These are phyloP conservation scores for Prunella himalayana DNA, from an alignment of 2,113 vertebrate species.

Conservation along the genomic window DNA sequence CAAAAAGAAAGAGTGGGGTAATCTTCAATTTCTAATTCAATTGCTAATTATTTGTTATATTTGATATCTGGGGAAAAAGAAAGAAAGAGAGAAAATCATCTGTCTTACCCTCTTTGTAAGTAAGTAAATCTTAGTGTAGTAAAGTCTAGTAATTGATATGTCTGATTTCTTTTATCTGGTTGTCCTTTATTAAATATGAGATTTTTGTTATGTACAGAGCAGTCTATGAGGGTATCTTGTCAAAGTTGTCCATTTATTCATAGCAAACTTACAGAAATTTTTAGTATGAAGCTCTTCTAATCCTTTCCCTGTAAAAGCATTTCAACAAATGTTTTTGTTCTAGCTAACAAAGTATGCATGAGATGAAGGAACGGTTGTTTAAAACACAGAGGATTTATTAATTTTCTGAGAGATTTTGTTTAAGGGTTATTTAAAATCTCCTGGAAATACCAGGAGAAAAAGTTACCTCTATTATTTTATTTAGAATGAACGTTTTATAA, in stretches of 20 bases:
- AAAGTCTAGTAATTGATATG: conserved; percentile 49
- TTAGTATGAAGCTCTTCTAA: not conserved
- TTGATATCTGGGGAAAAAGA: not conserved
- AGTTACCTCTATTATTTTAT: not conserved
- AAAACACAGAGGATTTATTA: not conserved
- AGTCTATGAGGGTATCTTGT: not conserved
- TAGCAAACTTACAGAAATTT: not conserved
- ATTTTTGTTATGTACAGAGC: not conserved
- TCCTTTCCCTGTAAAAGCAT: not conserved
- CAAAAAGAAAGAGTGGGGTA: not conserved
- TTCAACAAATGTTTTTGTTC: not conserved
- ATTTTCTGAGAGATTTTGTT: not conserved
- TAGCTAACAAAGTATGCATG: not conserved
- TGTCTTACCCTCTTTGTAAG: not conserved
- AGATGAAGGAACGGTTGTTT: not conserved
- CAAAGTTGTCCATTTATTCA: not conserved
- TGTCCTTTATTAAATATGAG: conserved; percentile 16
- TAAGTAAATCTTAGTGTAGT: conserved; percentile 9
- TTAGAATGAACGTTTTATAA: not conserved
- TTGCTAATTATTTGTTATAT: not conserved
- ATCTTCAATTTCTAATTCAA: not conserved
- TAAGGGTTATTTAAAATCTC: not conserved
- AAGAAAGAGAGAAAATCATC: not conserved
- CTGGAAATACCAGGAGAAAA: not conserved
- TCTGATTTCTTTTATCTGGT: conserved; percentile 5